phyloP scores from a whole-genome alignment of 35 echinoderm and acorn worm genomes.

The Patiria miniata region DNA sequence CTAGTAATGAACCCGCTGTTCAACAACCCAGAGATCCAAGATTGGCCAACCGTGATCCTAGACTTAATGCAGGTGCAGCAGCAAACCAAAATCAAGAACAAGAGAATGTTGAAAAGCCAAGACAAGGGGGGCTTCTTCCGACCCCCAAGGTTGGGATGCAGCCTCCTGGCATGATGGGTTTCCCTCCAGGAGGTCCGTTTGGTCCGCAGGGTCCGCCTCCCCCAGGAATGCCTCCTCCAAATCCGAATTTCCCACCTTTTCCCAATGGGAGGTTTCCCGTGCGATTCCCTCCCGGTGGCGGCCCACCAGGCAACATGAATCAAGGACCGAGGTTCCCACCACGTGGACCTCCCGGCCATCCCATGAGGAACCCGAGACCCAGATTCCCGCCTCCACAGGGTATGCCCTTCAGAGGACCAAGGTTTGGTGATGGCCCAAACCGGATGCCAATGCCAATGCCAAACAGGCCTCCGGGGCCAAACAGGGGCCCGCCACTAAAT shows the following conservation, averaged over 20 bases:
- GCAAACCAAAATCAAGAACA: not conserved
- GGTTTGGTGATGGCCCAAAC: not conserved
- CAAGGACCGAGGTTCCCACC: slow-evolving; percentile 16
- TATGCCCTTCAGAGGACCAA: not conserved
- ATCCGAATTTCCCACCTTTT: not conserved
- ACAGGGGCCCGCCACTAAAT: not conserved
- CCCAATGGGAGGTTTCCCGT: slow-evolving; percentile 7
- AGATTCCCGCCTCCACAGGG: not conserved
- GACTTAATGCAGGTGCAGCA: not conserved
- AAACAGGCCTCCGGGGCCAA: not conserved
- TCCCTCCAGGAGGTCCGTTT: slow-evolving; percentile 24
- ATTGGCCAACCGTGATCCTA: slow-evolving; percentile 35
- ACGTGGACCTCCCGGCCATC: slow-evolving; percentile 1
- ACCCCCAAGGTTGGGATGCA: slow-evolving; percentile 20
- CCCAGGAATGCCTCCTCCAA: slow-evolving; percentile 25
- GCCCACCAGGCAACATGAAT: slow-evolving; percentile 5
- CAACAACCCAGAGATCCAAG: slow-evolving; percentile 45
- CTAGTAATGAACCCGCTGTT: not conserved
- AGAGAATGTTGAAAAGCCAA: not conserved
- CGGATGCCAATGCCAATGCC: not conserved
- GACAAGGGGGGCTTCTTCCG: slow-evolving; percentile 33
- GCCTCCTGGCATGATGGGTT: slow-evolving; percentile 14
- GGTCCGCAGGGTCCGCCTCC: slow-evolving; percentile 17
- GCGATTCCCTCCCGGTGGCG: not conserved
- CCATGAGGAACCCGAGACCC: slow-evolving; percentile 14